phyloP scores from a whole-genome alignment of 2,888 invertebrate species.

The Ectemnius continuus region DNA sequence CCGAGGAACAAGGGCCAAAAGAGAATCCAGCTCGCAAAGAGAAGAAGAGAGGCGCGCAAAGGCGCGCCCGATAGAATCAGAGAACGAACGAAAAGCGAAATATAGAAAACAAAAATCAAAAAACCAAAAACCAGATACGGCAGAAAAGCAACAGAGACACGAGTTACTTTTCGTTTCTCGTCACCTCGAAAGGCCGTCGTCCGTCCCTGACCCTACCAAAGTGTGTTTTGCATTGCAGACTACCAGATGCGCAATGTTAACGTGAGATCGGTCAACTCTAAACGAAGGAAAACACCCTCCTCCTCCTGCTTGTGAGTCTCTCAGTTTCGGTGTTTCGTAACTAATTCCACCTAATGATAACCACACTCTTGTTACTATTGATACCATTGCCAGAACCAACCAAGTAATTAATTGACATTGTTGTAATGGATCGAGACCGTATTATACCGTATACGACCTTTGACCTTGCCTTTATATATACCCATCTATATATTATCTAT shows the following conservation, averaged over 20 bases:
- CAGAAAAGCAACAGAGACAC: conserved; percentile 19
- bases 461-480: conserved; percentile 62
- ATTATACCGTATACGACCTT: conserved; percentile 51
- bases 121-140: conserved; percentile 27
- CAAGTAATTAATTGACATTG: conserved; percentile 59
- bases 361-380: conserved; percentile 54
- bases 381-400: conserved; percentile 32
- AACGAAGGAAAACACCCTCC: conserved; percentile 84
- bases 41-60: neutral
- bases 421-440: conserved; percentile 64
- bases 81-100: conserved; percentile 5
- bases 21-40: conserved; percentile 7
- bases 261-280: conserved; percentile 85
- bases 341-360: conserved; percentile 74
- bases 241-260: conserved; percentile 87
- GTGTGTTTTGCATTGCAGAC: conserved; percentile 86
- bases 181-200: conserved; percentile 71
- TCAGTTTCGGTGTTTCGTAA: conserved; percentile 79
- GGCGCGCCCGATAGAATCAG: neutral
- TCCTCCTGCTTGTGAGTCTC: conserved; percentile 85
- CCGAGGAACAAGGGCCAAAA: conserved; percentile 11
- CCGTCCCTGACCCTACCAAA: conserved; percentile 76
- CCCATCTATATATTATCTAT: conserved; percentile 29
- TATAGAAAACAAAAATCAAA: conserved; percentile 6
- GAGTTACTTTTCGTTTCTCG: conserved; percentile 64